A percentile compares a stretch with the other conserved stretches of the same genome.
These are phyloP conservation scores for Chitala chitala DNA, from an alignment of 2,113 vertebrate genomes.

Conservation along the genomic window DNA sequence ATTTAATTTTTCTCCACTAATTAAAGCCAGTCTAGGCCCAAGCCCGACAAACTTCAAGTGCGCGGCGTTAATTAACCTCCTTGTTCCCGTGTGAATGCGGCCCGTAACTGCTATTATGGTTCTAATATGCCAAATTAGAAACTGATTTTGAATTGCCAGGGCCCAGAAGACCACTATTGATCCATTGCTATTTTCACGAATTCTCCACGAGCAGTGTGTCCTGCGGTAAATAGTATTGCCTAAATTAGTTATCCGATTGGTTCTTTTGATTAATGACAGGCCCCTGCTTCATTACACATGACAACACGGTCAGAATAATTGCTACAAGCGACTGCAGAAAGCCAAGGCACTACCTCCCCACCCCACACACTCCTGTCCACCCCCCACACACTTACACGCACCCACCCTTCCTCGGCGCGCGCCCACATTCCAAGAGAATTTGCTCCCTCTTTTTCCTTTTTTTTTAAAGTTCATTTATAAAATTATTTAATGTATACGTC, in stretches of 20 bases:
- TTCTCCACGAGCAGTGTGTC: constrained; percentile 80
- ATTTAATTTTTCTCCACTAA: constrained; percentile 38
- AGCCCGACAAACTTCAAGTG: constrained; percentile 46
- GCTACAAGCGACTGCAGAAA: constrained; percentile 54
- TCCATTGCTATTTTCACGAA: constrained; percentile 73
- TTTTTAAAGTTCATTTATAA: constrained; percentile 84
- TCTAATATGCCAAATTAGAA: constrained; percentile 57
- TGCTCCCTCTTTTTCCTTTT: too few relatives aligned
- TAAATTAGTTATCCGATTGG: constrained; percentile 92
- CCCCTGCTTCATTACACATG: constrained; percentile 79
- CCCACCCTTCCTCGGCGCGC: constrained; percentile 47
- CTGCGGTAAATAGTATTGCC: constrained; percentile 83
- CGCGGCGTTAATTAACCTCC: constrained; percentile 51
- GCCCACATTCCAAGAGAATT: background rate
- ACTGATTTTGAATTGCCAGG: constrained; percentile 49
- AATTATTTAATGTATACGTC: constrained; percentile 81
- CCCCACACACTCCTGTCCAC: constrained; percentile 65
- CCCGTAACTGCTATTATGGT: constrained; percentile 47
- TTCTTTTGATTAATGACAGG: constrained; percentile 84
- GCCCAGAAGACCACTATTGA: constrained; percentile 75
- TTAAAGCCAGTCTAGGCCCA: constrained; percentile 45
- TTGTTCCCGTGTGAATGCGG: constrained; percentile 42
- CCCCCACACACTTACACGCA: constrained; percentile 40
- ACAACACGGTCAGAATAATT: constrained; percentile 83
- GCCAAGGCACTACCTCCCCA: constrained; percentile 58